Percentiles rank a stretch among this genome's conserved stretches.
Conservation (phyloP, 2,797 vertebrate genomes). For the Smutsia gigantea region DNA sequence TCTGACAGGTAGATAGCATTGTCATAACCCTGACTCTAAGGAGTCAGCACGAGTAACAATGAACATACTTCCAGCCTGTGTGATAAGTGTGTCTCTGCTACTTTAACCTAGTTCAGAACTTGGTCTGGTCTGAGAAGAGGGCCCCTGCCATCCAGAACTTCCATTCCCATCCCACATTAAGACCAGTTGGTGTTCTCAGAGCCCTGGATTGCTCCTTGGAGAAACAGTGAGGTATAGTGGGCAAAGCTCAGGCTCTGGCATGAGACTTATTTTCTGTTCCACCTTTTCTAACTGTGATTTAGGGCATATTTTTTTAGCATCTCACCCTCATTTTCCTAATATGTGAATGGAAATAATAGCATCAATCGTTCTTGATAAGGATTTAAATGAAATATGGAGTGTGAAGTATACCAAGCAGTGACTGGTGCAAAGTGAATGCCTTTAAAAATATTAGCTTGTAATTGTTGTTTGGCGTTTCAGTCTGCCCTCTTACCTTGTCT, state of each 20-base stretch:
- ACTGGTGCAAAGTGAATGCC: background rate
- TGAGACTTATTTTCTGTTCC: background rate
- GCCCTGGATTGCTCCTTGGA: background rate
- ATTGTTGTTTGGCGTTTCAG: background rate
- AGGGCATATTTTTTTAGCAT: background rate
- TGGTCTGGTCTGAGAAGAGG: background rate
- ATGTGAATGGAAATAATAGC: background rate
- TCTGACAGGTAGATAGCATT: background rate
- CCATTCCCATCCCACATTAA: rapidly evolving
- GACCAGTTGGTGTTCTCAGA: rapidly evolving
- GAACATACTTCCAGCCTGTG: background rate
- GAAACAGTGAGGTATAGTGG: background rate
- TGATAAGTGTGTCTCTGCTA: background rate
- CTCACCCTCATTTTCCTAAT: background rate
- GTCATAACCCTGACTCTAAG: background rate
- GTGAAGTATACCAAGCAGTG: background rate
- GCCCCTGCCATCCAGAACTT: background rate
- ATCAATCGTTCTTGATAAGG: background rate
- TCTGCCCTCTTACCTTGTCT: background rate
- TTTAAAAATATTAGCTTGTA: background rate
- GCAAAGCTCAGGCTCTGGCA: background rate
- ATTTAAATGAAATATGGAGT: background rate
- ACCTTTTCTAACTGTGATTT: background rate
- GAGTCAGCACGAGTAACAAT: background rate
- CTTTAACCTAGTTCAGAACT: background rate